Percentiles rank a stretch among this genome's conserved stretches.
Conservation (phyloP, 2,113 vertebrate species). For the Tautogolabrus adspersus region DNA sequence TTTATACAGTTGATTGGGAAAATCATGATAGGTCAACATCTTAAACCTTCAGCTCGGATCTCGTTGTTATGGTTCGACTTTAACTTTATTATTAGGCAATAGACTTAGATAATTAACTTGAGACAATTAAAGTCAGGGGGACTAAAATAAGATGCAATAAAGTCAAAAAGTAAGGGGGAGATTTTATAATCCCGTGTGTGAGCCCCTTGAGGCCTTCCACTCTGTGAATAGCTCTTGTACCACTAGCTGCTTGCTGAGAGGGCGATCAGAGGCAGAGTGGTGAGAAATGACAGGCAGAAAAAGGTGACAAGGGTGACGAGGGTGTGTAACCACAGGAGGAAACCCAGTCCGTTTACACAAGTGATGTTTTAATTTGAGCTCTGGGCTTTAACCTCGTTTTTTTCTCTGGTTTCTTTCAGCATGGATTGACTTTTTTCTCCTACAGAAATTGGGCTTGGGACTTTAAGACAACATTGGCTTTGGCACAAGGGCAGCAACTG, state of each 20-base stretch:
- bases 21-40: no score
- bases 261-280: slow-evolving; percentile 22
- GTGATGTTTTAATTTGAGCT: slow-evolving; percentile 67
- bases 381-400: slow-evolving; percentile 20
- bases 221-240: neutral
- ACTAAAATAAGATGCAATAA: no score
- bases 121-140: no score
- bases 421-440: slow-evolving; percentile 41
- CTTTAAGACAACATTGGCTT: slow-evolving; percentile 76
- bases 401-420: slow-evolving; percentile 41
- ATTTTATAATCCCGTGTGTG: neutral
- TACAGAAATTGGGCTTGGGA: slow-evolving; percentile 48
- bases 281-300: slow-evolving; percentile 55
- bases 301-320: slow-evolving; percentile 49
- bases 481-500: slow-evolving; percentile 50
- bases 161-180: no score
- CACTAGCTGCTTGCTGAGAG: slow-evolving; percentile 20
- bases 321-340: slow-evolving; percentile 61
- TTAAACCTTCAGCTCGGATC: no score
- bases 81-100: no score
- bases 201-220: neutral
- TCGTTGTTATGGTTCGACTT: no score
- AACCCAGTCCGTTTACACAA: slow-evolving; percentile 70
- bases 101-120: no score
- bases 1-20: no score